Evolutionary conservation across 2,888 invertebrate species (phyloP).

Genomic region (Lasius platythorax): DNA sequence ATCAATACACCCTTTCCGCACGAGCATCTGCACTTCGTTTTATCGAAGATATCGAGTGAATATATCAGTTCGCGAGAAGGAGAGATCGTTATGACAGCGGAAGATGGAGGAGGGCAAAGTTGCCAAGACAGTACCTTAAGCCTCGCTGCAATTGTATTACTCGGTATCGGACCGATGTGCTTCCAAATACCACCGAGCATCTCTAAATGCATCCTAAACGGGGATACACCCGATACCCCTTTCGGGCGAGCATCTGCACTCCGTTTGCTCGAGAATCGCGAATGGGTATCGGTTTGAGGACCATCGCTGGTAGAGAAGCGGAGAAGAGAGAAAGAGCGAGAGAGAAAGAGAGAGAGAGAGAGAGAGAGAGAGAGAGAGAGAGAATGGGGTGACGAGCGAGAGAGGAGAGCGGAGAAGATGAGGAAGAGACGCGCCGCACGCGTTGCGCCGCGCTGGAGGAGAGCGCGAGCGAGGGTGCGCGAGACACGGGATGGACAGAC

Average conservation of each 20-base stretch:
- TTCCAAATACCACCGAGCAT: neutral
- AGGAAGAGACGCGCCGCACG: constrained; percentile 41
- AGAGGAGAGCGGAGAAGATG: constrained; percentile 80
- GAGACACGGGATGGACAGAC: constrained; percentile 53
- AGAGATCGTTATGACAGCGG: constrained; percentile 73
- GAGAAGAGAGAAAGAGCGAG: constrained; percentile 42
- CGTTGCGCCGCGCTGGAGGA: constrained; percentile 56
- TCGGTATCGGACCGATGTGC: constrained; percentile 8
- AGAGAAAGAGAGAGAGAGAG: constrained; percentile 52
- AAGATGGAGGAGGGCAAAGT: constrained; percentile 70
- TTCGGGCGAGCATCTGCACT: constrained; percentile 56
- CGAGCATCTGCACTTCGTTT: constrained; percentile 39
- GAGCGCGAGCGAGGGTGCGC: constrained; percentile 47
- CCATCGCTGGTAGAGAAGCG: constrained; percentile 84
- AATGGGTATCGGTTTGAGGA: constrained; percentile 61
- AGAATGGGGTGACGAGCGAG: constrained; percentile 31
- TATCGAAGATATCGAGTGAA: constrained; percentile 74
- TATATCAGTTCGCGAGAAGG: constrained; percentile 69
- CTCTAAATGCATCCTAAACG: constrained; percentile 12
- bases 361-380: constrained; percentile 48
- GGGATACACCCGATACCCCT: constrained; percentile 7
- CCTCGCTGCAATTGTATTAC: constrained; percentile 17
- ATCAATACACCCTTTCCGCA: constrained; percentile 20
- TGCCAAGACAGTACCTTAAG: neutral
- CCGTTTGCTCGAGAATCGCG: constrained; percentile 28